These are phyloP conservation scores for Halichondria panicea DNA, from an alignment of 37 sponge, comb jelly and placozoan genomes.

Conservation along the genomic window DNA sequence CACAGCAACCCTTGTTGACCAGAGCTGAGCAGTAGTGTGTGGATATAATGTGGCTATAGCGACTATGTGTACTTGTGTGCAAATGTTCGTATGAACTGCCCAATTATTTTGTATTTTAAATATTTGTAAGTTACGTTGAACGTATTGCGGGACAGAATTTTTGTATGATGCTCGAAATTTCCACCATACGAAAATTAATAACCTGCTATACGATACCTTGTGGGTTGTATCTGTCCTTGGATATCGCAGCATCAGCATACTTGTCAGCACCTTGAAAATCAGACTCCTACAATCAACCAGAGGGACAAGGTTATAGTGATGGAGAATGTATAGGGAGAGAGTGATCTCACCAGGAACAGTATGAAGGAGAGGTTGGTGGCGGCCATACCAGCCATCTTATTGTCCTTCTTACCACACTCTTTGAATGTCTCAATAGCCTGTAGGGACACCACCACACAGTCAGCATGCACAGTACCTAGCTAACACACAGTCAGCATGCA, in stretches of 20 bases:
- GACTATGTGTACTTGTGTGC: neutral
- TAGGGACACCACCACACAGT: neutral
- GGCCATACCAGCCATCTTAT: constrained; percentile 93
- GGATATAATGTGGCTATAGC: neutral
- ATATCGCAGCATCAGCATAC: constrained; percentile 86
- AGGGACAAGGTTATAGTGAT: neutral
- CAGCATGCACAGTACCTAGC: neutral
- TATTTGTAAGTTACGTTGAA: neutral
- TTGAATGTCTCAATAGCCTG: constrained; percentile 94
- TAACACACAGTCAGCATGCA: neutral
- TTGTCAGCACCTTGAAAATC: constrained; percentile 85
- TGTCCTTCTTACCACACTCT: constrained; percentile 91
- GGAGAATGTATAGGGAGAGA: neutral
- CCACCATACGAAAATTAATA: neutral
- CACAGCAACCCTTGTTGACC: constrained; percentile 94
- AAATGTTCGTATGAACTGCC: too few species aligned
- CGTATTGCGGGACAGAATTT: neutral
- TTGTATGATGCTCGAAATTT: neutral
- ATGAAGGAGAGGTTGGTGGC: constrained; percentile 95
- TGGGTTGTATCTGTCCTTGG: constrained; percentile 88
- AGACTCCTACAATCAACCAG: constrained; percentile 49
- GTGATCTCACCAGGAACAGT: constrained; percentile 63
- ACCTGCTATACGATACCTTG: too few species aligned
- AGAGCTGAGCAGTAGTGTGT: constrained; percentile 55
- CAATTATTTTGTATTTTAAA: too few species aligned